Evolutionary conservation across 2,888 invertebrate genomes (phyloP), one percentile per base, ranked within the genome.

Genomic region (Pollenia griseotomentosa): DNA sequence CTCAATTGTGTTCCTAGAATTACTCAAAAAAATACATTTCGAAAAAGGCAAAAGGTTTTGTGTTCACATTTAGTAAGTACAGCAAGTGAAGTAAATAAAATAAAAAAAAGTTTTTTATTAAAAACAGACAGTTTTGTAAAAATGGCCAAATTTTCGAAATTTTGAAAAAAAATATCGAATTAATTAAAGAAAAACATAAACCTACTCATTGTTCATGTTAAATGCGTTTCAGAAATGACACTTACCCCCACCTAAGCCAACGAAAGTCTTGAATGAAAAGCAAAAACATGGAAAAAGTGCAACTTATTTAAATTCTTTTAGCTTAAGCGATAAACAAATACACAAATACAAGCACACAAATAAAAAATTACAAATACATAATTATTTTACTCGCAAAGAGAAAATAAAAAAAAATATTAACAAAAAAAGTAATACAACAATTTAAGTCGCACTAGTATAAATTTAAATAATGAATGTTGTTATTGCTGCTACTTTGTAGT

Each of bases 281-380:
- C 16, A 48, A 66, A 66, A 75, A 57, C 23, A 14, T 11, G 48
- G 55, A 66, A 66, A 71, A 57, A 79, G 23, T 63, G 61, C 70
- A 77, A 75, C 68, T 77, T 70, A 77, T 83, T 83, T 77, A 70
- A 83, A 83, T 75, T 83, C 75, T 70, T 46, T 6, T 33, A 33
- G 14, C 63, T 53, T 42, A 53, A 53, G 11, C 51, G 16, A 23
- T 61, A 63, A 51, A 46, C 71, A 51, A 70, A 65, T 65, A 57
- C 65, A 46, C n/a, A 65, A 44, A 16, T 44, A 40, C n/a, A 23
- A 61, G 11, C 7, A 68, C 51, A 33, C 16, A 73, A 33, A 33
- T n/a, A 48, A 42, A 14, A 59, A n/a, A 63, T 5, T 63, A 42
- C 12, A 68, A 68, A 33, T n/a, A n/a, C n/a, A n/a, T 40, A 70